Base-by-base conservation (phyloP, 2,888 invertebrate genomes). In the Dichetophora obliterata region DNA sequence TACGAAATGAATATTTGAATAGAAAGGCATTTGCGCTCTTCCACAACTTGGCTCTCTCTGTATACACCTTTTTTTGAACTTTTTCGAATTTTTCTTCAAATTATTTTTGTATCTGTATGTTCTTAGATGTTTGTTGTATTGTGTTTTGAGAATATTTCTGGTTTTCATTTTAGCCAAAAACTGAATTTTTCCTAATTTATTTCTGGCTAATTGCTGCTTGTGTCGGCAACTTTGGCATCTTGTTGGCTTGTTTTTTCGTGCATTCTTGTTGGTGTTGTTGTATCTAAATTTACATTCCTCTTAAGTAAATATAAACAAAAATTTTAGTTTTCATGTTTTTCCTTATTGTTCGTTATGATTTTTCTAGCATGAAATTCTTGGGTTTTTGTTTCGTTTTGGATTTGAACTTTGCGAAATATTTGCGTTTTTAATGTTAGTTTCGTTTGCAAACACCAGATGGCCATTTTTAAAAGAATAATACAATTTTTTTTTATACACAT, bases 131-230 rank as follows among this genome's bases (percentile, higher is more conserved):
- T 3, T 59, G 3, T 5, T 63, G 27, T 34, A 0, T 8, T 14
- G n/a, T 8, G n/a, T 63, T n/a, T 34, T n/a, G 34, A 34, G 34
- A 63, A 34, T 3, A 31, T 63, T 63, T 63, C 63, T 63, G 63
- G n/a, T 63, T 63, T 63, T 63, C 34, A n/a, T 66, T 66, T 66
- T 52, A 50, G 31, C 52, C 50, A 52, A 69, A 69, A 69, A 52
- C 50, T n/a, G n/a, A n/a, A 34, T 43, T 66, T 66, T n/a, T 16
- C 5, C 37, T 14, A 66, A 37, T 66, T 16, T 43, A 43, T 66
- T 66, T 66, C 11, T 11, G 22, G n/a, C 43, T 66, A 66, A 66
- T 66, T 66, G 66, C 48, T 19, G 31, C 9, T 11, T 43, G 43
- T 43, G 43, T 43, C 43, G 43, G 43, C 6, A 11, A 14, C 11